phyloP scores from a whole-genome alignment of 1,140 invertebrate genomes.

The Spodoptera litura region DNA sequence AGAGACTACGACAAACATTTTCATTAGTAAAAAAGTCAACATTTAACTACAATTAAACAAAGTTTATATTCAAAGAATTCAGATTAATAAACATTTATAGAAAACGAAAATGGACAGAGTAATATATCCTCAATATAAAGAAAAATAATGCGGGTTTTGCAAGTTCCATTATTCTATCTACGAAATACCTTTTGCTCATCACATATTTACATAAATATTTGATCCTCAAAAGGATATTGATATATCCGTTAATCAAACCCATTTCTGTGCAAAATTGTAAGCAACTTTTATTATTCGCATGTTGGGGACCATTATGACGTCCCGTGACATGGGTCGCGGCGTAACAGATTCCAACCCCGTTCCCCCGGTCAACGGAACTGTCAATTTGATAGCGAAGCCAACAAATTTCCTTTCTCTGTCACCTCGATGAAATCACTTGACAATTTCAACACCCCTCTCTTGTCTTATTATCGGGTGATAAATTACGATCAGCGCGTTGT shows the following conservation, averaged over 20 bases:
- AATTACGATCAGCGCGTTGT: constrained; percentile 40
- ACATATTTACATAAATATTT: constrained; percentile 21
- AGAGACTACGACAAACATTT: constrained; percentile 90
- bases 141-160: not conserved
- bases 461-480: constrained; percentile 49
- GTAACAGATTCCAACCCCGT: constrained; percentile 68
- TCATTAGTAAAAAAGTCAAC: not conserved
- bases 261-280: constrained; percentile 54
- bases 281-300: constrained; percentile 67
- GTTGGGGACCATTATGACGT: constrained; percentile 67
- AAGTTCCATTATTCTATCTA: not conserved
- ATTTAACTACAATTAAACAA: too few relatives aligned
- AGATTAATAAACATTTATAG: too few relatives aligned
- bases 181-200: constrained; percentile 9
- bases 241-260: constrained; percentile 57
- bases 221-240: constrained; percentile 50
- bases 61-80: too few relatives aligned
- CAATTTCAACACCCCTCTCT: constrained; percentile 48
- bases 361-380: constrained; percentile 70
- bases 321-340: constrained; percentile 73
- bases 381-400: constrained; percentile 77
- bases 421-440: constrained; percentile 65
- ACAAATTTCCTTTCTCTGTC: constrained; percentile 76
- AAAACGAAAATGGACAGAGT: too few relatives aligned
- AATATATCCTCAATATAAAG: too few relatives aligned